Evolutionary conservation across 2,113 vertebrate species (phyloP).

Genomic region (Corydoras maculifer): DNA sequence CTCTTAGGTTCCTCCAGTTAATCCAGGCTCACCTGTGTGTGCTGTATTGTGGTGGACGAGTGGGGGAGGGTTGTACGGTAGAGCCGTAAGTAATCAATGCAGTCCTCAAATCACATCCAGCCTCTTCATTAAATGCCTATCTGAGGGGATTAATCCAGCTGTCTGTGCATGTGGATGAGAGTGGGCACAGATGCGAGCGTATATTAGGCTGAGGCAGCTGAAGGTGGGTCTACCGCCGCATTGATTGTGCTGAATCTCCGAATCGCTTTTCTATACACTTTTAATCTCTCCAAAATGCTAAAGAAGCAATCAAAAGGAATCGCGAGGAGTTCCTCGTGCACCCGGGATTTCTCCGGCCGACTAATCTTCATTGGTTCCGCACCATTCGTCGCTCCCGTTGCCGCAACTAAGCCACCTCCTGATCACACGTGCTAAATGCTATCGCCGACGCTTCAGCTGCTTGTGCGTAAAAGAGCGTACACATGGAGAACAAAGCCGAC

Average conservation of each 20-base stretch:
- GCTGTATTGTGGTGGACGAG: neutral
- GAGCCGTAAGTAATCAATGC: constrained; percentile 44
- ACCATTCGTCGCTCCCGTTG: neutral
- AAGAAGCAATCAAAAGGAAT: constrained; percentile 55
- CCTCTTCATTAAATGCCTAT: constrained; percentile 48
- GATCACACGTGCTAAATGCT: constrained; percentile 13
- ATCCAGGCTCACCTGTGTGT: constrained; percentile 1
- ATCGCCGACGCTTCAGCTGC: constrained; percentile 1
- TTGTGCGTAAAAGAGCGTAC: neutral
- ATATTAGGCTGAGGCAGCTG: constrained; percentile 2
- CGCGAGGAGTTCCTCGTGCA: constrained; percentile 27
- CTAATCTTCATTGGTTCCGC: constrained; percentile 37
- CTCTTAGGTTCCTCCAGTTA: neutral
- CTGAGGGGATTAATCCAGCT: constrained; percentile 44
- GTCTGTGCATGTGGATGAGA: constrained; percentile 10
- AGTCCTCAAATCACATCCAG: constrained; percentile 45
- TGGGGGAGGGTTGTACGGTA: constrained; percentile 18
- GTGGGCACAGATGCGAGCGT: constrained; percentile 2
- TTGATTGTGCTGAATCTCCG: constrained; percentile 50
- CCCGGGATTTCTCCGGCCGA: constrained; percentile 44
- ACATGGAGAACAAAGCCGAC: neutral
- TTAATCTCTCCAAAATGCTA: constrained; percentile 58
- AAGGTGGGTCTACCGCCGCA: constrained; percentile 18
- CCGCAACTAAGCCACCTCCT: neutral
- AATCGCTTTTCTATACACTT: constrained; percentile 45